Evolutionary conservation across 2,888 invertebrate species (phyloP).

Genomic region (Drosophila affinis): DNA sequence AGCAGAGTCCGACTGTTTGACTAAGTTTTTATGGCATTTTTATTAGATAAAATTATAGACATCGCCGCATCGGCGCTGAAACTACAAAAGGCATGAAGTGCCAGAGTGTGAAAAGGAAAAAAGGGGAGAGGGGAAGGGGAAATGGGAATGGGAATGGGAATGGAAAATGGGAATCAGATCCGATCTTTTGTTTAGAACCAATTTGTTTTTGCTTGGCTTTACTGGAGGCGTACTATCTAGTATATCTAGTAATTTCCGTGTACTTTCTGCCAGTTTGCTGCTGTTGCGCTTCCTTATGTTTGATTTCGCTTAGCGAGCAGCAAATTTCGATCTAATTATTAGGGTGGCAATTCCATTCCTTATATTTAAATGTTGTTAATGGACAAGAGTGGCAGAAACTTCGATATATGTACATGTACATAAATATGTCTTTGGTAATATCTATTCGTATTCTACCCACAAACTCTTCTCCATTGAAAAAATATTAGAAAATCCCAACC

Average conservation of each 20-base stretch:
- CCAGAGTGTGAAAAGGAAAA: not conserved
- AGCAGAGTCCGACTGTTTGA: slow-evolving; percentile 31
- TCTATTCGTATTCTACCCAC: too few relatives aligned
- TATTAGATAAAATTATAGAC: slow-evolving; percentile 73
- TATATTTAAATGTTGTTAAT: slow-evolving; percentile 37
- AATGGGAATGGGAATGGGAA: slow-evolving; percentile 6
- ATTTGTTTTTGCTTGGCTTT: slow-evolving; percentile 29
- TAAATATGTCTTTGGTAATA: too few relatives aligned
- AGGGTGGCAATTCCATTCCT: slow-evolving; percentile 31
- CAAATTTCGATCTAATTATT: slow-evolving; percentile 60
- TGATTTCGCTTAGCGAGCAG: slow-evolving; percentile 46
- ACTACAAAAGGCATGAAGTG: slow-evolving; percentile 14
- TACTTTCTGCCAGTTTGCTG: not conserved
- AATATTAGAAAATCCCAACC: not conserved
- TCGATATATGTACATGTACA: too few relatives aligned
- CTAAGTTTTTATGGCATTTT: slow-evolving; percentile 65
- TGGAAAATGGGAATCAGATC: slow-evolving; percentile 1
- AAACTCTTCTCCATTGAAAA: too few relatives aligned
- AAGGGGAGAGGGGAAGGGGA: not conserved
- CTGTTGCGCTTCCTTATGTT: slow-evolving; percentile 9
- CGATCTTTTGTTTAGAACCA: slow-evolving; percentile 7
- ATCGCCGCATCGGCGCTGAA: slow-evolving; percentile 8
- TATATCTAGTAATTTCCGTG: not conserved
- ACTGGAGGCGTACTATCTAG: not conserved
- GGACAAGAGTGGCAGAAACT: slow-evolving; percentile 27